phyloP scores from a whole-genome alignment of 2,797 vertebrate species.

The Microchirus variegatus region DNA sequence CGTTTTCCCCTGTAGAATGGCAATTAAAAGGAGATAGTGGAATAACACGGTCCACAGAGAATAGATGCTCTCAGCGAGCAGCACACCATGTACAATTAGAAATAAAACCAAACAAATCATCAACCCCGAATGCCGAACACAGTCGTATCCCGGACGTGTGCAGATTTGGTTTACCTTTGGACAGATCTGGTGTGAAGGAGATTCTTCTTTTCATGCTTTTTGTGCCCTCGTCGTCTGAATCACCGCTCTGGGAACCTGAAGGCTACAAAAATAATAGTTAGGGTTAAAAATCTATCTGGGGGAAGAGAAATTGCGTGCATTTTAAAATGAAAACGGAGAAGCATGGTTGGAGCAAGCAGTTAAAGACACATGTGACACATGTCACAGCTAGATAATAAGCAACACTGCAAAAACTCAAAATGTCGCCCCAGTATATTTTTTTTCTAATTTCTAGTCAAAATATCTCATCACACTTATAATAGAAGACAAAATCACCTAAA shows the following conservation, averaged over 20 bases:
- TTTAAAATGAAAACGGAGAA: no score
- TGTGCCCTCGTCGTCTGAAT: conserved; percentile 85
- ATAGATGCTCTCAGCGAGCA: conserved; percentile 25
- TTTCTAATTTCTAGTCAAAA: no score
- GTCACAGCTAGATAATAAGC: no score
- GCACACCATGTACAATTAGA: conserved; percentile 49
- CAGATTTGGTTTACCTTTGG: conserved; percentile 81
- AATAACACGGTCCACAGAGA: conserved; percentile 56
- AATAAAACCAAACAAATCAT: conserved; percentile 32
- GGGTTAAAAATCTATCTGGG: background rate
- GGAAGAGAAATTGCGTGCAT: background rate
- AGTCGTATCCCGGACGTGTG: background rate
- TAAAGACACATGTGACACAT: no score
- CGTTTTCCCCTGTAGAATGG: conserved; percentile 70
- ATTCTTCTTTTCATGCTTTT: conserved; percentile 88
- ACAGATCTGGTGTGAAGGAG: conserved; percentile 90
- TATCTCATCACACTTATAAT: no score
- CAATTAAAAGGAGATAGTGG: conserved; percentile 62
- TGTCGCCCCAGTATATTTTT: no score
- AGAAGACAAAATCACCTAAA: no score
- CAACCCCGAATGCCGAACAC: conserved; percentile 12
- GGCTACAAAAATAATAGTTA: conserved; percentile 77
- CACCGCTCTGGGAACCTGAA: conserved; percentile 80
- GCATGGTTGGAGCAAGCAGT: no score
- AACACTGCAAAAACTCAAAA: no score